Evolutionary conservation across 2,888 invertebrate species (phyloP).

Genomic region (Celastrina argiolus): DNA sequence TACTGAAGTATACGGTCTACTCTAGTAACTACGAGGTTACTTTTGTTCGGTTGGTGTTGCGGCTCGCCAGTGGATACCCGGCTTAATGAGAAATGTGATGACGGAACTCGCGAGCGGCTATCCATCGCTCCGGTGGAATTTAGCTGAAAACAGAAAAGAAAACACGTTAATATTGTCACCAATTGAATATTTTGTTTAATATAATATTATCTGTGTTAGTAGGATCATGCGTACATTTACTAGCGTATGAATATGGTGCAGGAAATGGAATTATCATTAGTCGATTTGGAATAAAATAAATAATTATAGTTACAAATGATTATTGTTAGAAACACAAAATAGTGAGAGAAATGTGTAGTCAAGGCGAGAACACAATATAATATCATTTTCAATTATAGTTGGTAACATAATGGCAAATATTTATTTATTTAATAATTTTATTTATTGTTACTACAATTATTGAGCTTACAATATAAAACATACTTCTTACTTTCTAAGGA

Average conservation of each 20-base stretch:
- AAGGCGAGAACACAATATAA: no score
- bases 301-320: neutral
- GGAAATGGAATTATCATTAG: neutral
- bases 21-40: neutral
- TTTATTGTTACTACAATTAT: no score
- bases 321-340: neutral
- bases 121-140: constrained; percentile 32
- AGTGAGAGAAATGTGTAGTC: no score
- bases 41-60: neutral
- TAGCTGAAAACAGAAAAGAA: constrained; percentile 34
- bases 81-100: constrained; percentile 35
- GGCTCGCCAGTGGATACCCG: constrained; percentile 3
- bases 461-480: no score
- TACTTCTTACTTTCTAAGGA: no score
- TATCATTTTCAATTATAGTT: no score
- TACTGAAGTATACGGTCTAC: neutral
- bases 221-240: constrained; percentile 7
- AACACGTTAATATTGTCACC: neutral
- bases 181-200: neutral
- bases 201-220: neutral
- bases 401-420: no score
- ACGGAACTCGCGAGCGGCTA: constrained; percentile 33
- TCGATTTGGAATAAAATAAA: neutral
- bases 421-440: no score
- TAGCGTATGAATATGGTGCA: neutral